These are phyloP conservation scores for Nasonia vitripennis DNA, from an alignment of 1,140 invertebrate genomes.

Conservation along the genomic window DNA sequence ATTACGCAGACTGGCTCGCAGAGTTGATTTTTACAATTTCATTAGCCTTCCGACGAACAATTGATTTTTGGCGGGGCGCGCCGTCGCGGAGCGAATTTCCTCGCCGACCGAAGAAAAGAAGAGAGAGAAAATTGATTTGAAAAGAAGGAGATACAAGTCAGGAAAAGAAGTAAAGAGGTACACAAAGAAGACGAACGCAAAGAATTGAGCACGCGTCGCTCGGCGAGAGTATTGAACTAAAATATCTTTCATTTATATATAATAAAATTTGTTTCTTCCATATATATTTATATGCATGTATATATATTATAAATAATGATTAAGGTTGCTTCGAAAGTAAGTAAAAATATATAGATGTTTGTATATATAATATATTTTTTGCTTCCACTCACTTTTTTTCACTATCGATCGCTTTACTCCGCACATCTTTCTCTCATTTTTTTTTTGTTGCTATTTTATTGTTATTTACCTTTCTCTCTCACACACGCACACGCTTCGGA, in stretches of 20 bases:
- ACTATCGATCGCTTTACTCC: slow-evolving; percentile 33
- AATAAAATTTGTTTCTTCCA: slow-evolving; percentile 49
- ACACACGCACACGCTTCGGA: background rate
- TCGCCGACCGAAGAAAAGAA: slow-evolving; percentile 30
- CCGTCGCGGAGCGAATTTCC: background rate
- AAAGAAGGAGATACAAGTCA: slow-evolving; percentile 12
- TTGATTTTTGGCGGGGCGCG: background rate
- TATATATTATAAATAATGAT: slow-evolving; percentile 62
- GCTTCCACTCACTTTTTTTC: slow-evolving; percentile 54
- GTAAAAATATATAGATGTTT: slow-evolving; percentile 62
- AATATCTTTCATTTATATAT: slow-evolving; percentile 50
- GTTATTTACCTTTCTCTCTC: background rate
- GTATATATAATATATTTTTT: slow-evolving; percentile 58
- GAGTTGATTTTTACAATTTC: background rate
- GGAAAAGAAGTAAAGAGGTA: background rate
- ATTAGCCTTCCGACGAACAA: background rate
- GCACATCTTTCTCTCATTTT: slow-evolving; percentile 6
- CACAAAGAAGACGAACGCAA: background rate
- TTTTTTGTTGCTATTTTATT: slow-evolving; percentile 7
- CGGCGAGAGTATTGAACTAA: slow-evolving; percentile 40
- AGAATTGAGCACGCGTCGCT: slow-evolving; percentile 32
- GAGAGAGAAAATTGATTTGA: slow-evolving; percentile 3
- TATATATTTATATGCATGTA: slow-evolving; percentile 44
- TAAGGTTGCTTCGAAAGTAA: slow-evolving; percentile 66
- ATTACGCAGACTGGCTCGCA: background rate